Base-by-base conservation (phyloP, 2,888 invertebrate genomes). In the Mimas tiliae region DNA sequence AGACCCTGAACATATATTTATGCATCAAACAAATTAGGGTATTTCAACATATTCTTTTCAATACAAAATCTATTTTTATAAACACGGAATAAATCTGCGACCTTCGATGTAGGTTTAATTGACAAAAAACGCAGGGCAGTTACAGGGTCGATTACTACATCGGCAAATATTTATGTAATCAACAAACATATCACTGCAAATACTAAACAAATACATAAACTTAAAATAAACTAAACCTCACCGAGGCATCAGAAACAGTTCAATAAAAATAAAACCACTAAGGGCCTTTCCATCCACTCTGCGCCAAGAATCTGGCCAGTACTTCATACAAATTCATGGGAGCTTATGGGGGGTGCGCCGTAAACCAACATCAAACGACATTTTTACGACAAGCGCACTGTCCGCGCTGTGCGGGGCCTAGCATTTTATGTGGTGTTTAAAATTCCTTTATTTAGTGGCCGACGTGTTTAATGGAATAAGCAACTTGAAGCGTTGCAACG, bases 371-470 rank as follows among this genome's bases (percentile, higher is more conserved):
- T 65, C 63, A 71, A 70, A 72, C 71, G 85, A 85, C 83, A 74
- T 81, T 84, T 89, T 89, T 87, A 89, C 85, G 87, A 85, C 69
- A 74, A 74, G 71, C 71, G 76, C 79, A 77, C 79, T 75, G 74
- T 75, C 75, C 71, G 70, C 74, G 72, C 74, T 73, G 70, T 77
- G 74, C 66, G 72, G 72, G 75, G 75, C 71, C 74, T 74, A 68
- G 67, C 78, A 77, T 77, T 89, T 87, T 85, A 88, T 85, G 82
- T 72, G 67, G 73, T 77, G 74, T 83, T 85, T 84, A 82, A 86
- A 84, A 84, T 83, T 85, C 81, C 72, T 72, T 68, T 69, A 77
- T 76, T 78, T 75, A 72, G 69, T 74, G 81, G 80, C 78, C 80
- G 83, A 83, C 78, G 82, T 75, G 76, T 86, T 84, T 81, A 82